Evolutionary conservation across 2,113 vertebrate genomes (phyloP).

Genomic region (Pedetes capensis): DNA sequence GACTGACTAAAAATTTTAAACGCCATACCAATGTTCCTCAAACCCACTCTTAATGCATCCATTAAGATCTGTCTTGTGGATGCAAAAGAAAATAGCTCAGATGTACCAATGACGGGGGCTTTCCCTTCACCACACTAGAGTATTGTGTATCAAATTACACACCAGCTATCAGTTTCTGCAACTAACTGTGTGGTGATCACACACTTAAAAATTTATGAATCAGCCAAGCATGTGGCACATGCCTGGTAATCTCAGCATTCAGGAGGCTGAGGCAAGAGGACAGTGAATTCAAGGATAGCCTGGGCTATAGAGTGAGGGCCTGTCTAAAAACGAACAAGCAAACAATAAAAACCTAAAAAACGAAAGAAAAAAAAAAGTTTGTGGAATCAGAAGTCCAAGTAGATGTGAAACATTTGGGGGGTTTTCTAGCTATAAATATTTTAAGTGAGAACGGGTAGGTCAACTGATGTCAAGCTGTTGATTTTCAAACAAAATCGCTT

Average conservation of each 20-base stretch:
- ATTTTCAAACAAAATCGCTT: slow-evolving; percentile 35
- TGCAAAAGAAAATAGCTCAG: not conserved
- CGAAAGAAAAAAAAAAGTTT: too few species aligned
- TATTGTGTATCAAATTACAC: not conserved
- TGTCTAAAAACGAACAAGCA: too few species aligned
- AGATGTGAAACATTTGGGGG: not conserved
- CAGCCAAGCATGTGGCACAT: too few species aligned
- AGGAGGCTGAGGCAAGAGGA: too few species aligned
- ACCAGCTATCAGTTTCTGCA: not conserved
- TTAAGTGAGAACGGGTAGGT: not conserved
- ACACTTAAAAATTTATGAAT: not conserved
- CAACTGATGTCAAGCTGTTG: slow-evolving; percentile 11
- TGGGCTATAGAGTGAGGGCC: too few species aligned
- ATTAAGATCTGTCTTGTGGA: not conserved
- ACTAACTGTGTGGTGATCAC: not conserved
- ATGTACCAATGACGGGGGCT: not conserved
- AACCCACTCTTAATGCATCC: not conserved
- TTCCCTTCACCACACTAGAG: not conserved
- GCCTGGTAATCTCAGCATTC: too few species aligned
- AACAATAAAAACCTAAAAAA: too few species aligned
- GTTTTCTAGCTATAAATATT: slow-evolving; percentile 6
- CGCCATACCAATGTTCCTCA: not conserved
- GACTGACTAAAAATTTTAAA: not conserved
- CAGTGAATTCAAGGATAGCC: too few species aligned
- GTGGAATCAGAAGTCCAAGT: not conserved